These are phyloP conservation scores for Patagioenas fasciata DNA, from an alignment of 2,113 vertebrate species.

Conservation along the genomic window DNA sequence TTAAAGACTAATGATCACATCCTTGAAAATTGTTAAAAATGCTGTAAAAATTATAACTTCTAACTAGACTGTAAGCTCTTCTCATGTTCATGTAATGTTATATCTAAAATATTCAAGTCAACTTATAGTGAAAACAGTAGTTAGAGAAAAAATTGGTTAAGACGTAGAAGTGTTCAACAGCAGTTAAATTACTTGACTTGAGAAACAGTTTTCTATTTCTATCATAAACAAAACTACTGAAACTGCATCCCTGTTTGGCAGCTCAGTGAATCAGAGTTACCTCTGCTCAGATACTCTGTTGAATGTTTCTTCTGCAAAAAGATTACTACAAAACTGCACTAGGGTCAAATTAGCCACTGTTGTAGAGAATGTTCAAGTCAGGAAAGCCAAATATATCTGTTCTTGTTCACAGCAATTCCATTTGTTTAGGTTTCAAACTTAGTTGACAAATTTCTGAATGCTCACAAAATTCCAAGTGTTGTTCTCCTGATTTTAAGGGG, in stretches of 20 bases:
- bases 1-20: neutral
- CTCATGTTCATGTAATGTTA: neutral
- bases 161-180: neutral
- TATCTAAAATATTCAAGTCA: neutral
- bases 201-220: neutral
- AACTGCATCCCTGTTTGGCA: neutral
- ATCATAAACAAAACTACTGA: neutral
- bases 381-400: neutral
- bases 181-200: neutral
- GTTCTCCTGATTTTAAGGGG: neutral
- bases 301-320: neutral
- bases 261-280: neutral
- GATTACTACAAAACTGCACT: neutral
- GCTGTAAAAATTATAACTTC: neutral
- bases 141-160: neutral
- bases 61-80: neutral
- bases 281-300: neutral
- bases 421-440: neutral
- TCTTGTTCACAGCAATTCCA: neutral
- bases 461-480: neutral
- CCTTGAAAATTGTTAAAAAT: neutral
- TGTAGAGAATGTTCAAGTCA: neutral
- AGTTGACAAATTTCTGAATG: neutral
- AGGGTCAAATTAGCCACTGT: neutral
- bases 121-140: neutral